These are phyloP conservation scores for Philereme vetulata DNA, from an alignment of 2,888 invertebrate genomes.

Conservation along the genomic window DNA sequence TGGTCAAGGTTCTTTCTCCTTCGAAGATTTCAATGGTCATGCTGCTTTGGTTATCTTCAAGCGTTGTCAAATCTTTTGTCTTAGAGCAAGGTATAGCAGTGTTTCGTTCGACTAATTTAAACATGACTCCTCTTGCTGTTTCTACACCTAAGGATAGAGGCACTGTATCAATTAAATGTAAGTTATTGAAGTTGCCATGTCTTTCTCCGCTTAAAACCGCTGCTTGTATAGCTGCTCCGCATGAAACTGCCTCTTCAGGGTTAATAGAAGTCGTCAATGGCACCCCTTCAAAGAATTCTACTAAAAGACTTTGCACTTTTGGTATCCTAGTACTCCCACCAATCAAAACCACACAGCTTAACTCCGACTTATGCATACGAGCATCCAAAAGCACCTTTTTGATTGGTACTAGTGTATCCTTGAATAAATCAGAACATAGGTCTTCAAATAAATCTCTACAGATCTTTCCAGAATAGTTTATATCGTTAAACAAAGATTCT, in stretches of 20 bases:
- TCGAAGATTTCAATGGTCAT: slow-evolving; percentile 72
- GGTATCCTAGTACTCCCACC: slow-evolving; percentile 72
- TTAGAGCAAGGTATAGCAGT: slow-evolving; percentile 63
- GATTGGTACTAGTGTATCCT: slow-evolving; percentile 54
- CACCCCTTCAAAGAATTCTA: slow-evolving; percentile 56
- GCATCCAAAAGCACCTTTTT: slow-evolving; percentile 57
- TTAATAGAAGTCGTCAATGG: slow-evolving; percentile 56
- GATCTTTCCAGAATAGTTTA: slow-evolving; percentile 59
- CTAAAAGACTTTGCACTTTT: slow-evolving; percentile 56
- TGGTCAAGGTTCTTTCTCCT: slow-evolving; percentile 65
- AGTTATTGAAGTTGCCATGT: slow-evolving; percentile 50
- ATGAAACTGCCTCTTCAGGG: slow-evolving; percentile 69
- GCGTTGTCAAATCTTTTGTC: slow-evolving; percentile 64
- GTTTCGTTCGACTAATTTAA: slow-evolving; percentile 62
- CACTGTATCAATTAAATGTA: slow-evolving; percentile 62
- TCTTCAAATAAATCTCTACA: slow-evolving; percentile 62
- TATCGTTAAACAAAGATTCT: slow-evolving; percentile 54
- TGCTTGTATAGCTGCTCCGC: slow-evolving; percentile 70
- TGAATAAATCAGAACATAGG: slow-evolving; percentile 67
- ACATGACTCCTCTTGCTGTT: slow-evolving; percentile 66
- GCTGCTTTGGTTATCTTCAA: slow-evolving; percentile 63
- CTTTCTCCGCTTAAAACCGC: slow-evolving; percentile 56
- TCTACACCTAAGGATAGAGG: slow-evolving; percentile 68
- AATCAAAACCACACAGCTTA: slow-evolving; percentile 59
- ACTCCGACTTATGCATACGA: slow-evolving; percentile 51